These are phyloP conservation scores for Cyprinodon tularosa DNA, from an alignment of 2,113 vertebrate species.

Conservation along the genomic window DNA sequence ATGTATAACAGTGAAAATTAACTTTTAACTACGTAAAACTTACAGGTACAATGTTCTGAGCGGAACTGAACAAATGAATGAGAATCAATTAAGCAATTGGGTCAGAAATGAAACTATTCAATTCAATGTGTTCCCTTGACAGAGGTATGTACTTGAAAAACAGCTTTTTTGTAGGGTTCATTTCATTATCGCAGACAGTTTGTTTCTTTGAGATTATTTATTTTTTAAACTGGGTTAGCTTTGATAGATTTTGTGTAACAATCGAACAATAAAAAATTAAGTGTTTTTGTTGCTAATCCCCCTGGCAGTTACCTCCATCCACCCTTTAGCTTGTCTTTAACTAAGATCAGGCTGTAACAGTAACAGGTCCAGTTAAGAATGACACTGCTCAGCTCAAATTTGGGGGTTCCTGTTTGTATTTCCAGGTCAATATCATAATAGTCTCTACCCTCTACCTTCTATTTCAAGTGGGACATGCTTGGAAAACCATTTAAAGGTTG, in stretches of 20 bases:
- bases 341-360: neutral
- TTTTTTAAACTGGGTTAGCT: neutral
- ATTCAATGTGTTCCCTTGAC: conserved; percentile 2
- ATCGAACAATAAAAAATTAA: neutral
- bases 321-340: neutral
- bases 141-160: neutral
- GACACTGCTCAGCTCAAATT: neutral
- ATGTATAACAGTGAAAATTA: conserved; percentile 67
- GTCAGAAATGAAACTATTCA: neutral
- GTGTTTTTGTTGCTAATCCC: neutral
- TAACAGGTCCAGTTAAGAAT: neutral
- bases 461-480: neutral
- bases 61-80: conserved; percentile 47
- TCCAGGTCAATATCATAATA: neutral
- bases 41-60: neutral
- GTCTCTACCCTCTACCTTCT: neutral
- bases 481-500: neutral
- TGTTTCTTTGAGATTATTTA: neutral
- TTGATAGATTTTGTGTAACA: neutral
- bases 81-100: conserved; percentile 8
- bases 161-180: neutral
- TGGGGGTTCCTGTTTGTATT: neutral
- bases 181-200: neutral
- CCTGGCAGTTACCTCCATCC: neutral
- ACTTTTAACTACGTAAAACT: conserved; percentile 60